These are phyloP conservation scores for Arge pagana DNA, from an alignment of 2,888 invertebrate species.

Conservation along the genomic window DNA sequence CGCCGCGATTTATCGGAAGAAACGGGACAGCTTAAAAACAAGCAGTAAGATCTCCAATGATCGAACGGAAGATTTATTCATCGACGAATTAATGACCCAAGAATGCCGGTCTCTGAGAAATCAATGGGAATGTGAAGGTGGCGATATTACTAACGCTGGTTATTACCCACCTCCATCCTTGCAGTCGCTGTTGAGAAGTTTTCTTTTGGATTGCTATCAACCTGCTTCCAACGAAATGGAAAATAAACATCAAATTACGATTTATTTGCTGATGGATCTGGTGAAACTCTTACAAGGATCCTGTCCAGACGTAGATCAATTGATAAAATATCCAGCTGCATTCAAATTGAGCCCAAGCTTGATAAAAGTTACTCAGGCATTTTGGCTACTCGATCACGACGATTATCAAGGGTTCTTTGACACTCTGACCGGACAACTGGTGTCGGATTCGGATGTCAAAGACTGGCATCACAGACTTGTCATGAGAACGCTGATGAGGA, in stretches of 20 bases:
- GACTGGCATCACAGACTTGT: constrained; percentile 77
- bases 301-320: constrained; percentile 68
- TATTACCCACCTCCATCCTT: constrained; percentile 84
- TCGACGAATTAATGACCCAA: constrained; percentile 69
- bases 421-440: constrained; percentile 48
- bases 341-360: constrained; percentile 76
- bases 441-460: constrained; percentile 60
- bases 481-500: constrained; percentile 68
- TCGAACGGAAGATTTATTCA: constrained; percentile 61
- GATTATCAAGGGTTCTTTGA: constrained; percentile 69
- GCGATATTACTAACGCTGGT: constrained; percentile 59
- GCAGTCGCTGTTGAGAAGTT: constrained; percentile 76
- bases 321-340: constrained; percentile 80
- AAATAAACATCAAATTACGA: constrained; percentile 77
- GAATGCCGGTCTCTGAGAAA: constrained; percentile 62
- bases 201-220: constrained; percentile 60
- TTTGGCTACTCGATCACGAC: constrained; percentile 89
- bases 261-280: constrained; percentile 83
- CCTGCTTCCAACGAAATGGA: constrained; percentile 68
- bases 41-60: constrained; percentile 53
- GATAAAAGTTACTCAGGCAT: constrained; percentile 80
- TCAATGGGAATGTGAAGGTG: constrained; percentile 71
- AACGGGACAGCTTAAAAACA: constrained; percentile 54
- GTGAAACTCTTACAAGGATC: constrained; percentile 71
- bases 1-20: constrained; percentile 57